These are phyloP conservation scores for Rhinogobio ventralis DNA, from an alignment of 2,797 vertebrate genomes.

Conservation along the genomic window DNA sequence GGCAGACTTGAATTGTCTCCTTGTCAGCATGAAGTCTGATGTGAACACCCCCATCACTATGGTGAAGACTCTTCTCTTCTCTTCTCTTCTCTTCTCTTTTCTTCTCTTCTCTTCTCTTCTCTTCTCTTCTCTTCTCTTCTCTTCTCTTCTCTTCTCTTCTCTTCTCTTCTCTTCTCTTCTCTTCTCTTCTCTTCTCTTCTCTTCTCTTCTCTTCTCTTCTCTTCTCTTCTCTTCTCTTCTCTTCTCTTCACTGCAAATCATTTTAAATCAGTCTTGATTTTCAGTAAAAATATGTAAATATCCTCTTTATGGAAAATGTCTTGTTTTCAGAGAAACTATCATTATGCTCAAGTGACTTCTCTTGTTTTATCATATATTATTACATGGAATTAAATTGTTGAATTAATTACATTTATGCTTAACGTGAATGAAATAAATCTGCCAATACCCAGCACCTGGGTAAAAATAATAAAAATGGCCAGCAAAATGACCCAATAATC, in stretches of 20 bases:
- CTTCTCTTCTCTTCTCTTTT: background rate
- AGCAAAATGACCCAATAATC: background rate
- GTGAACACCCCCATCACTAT: slow-evolving; percentile 18
- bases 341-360: background rate
- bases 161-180: slow-evolving; percentile 3
- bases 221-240: background rate
- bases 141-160: background rate
- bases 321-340: background rate
- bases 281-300: background rate
- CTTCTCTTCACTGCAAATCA: no score
- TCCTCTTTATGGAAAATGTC: background rate
- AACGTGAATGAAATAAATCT: background rate
- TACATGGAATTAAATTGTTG: background rate
- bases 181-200: background rate
- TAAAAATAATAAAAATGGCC: background rate
- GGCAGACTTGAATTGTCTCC: slow-evolving; percentile 46
- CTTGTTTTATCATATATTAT: background rate
- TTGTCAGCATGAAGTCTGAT: slow-evolving; percentile 37
- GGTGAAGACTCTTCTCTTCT: background rate
- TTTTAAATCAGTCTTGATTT: background rate
- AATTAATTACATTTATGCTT: background rate
- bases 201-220: background rate
- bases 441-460: background rate
- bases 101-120: background rate
- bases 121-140: background rate